Base-by-base conservation (phyloP, 1,140 invertebrate genomes). In the Hycleus cichorii region DNA sequence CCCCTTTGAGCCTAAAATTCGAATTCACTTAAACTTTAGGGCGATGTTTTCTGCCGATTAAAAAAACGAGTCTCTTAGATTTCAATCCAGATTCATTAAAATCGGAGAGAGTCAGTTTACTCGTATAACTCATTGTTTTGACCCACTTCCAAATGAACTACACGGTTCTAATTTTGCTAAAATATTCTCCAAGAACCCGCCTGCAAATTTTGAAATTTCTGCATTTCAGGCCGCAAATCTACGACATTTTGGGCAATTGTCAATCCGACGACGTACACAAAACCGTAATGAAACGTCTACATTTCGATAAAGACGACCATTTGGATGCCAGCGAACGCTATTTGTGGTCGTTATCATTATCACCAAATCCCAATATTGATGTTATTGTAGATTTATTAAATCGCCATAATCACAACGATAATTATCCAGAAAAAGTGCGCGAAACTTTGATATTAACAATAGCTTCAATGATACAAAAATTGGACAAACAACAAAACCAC, bases 291-390 rank as follows among this genome's bases (percentile, higher is more conserved):
- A 81, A 82, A 47, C 69, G 78, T 39, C 74, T 89, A 1, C 79
- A 81, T 49, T 81, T 85, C 40, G 79, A 83, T 53, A 73, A 77
- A 3, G 73, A 74, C 2, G 79, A 81, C 2, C 70, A 80, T 55
- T 63, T 76, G 24, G 82, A 86, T 53, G 70, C 81, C 10, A 78
- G 80, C 3, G 89, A 91, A 65, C 76, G 87, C 56, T 91, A 90
- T 70, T 72, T 91, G 1, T 84, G 89, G 79, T 80, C 83, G 0
- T 64, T 90, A 9, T 86, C 88, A 0, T 71, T 88, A 3, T 81
- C 82, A 9, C 75, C 79, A 5, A 77, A 83, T 63, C 84, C 84
- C 3, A 74, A 77, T 58, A 67, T 77, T 4, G 74, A 80, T 26
- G 78, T 89, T 8, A 72, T 86, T 11, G 74, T 78, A 65, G 83